A percentile compares a stretch with the other conserved stretches of the same genome.
phyloP scores from a whole-genome alignment of 2,797 vertebrate genomes.

The Acestrorhynchus altus region DNA sequence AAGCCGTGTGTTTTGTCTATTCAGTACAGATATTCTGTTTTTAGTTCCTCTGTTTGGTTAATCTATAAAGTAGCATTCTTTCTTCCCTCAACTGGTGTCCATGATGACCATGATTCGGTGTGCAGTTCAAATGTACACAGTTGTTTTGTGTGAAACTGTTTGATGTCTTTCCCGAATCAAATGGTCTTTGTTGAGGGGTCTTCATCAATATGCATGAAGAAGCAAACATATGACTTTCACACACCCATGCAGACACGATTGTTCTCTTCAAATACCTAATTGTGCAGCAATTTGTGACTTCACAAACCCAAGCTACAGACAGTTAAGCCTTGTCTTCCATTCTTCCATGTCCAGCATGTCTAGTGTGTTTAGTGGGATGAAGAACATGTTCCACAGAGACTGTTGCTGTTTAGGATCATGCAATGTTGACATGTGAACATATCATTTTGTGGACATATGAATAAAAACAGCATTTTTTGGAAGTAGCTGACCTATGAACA shows the following conservation, averaged over 20 bases:
- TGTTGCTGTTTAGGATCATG: neutral
- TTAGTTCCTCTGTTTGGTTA: neutral
- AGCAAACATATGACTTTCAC: conserved; percentile 6
- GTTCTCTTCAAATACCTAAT: conserved; percentile 8
- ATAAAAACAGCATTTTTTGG: neutral
- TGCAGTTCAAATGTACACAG: conserved; percentile 9
- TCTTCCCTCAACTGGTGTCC: neutral
- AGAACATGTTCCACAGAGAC: neutral
- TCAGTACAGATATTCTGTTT: neutral
- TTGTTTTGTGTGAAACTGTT: conserved; percentile 14
- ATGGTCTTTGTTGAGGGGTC: conserved; percentile 3
- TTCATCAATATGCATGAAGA: conserved; percentile 22
- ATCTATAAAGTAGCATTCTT: neutral
- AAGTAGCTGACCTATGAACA: neutral
- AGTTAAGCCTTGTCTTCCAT: neutral
- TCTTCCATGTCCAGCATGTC: neutral
- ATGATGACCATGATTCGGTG: neutral
- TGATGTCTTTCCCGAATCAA: neutral
- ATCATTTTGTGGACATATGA: neutral
- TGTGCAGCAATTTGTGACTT: conserved; percentile 1
- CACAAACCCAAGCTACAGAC: neutral
- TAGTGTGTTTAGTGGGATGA: no score
- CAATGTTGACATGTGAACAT: neutral
- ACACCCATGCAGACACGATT: conserved; percentile 2
- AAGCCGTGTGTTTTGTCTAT: neutral